phyloP scores from a whole-genome alignment of 2,797 vertebrate genomes.

The Todus mexicanus region DNA sequence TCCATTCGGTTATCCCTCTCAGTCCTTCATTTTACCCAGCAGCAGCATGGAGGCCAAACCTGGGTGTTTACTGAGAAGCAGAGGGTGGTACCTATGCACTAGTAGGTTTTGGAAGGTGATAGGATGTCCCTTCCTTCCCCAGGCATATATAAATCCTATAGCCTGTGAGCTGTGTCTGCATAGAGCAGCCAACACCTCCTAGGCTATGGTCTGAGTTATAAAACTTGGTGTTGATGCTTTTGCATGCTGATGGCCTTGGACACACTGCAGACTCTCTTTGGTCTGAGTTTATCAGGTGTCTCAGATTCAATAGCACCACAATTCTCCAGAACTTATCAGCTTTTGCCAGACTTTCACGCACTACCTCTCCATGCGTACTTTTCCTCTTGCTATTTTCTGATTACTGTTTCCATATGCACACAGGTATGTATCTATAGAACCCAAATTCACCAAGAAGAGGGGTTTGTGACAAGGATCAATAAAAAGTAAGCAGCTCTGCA shows the following conservation, averaged over 20 bases:
- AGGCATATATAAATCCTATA: rapidly evolving
- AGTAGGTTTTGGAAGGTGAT: background rate
- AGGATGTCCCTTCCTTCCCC: background rate
- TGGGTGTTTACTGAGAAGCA: background rate
- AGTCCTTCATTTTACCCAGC: background rate
- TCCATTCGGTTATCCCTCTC: background rate
- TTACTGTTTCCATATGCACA: background rate
- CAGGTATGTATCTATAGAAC: background rate
- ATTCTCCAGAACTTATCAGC: background rate
- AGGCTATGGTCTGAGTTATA: background rate
- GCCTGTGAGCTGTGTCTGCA: background rate
- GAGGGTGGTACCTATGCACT: background rate
- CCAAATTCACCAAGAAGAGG: background rate
- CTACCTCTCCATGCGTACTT: background rate
- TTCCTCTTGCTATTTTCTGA: background rate
- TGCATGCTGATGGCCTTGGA: background rate
- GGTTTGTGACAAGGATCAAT: background rate
- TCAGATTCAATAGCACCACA: background rate
- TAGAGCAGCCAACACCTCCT: background rate
- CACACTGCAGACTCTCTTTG: background rate
- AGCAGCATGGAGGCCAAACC: background rate
- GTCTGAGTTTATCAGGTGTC: background rate
- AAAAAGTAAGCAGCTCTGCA: background rate
- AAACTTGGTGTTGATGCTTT: rapidly evolving
- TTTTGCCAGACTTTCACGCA: background rate